phyloP scores from a whole-genome alignment of 37 sponge, comb jelly and placozoan genomes.

The Beroe ovata region DNA sequence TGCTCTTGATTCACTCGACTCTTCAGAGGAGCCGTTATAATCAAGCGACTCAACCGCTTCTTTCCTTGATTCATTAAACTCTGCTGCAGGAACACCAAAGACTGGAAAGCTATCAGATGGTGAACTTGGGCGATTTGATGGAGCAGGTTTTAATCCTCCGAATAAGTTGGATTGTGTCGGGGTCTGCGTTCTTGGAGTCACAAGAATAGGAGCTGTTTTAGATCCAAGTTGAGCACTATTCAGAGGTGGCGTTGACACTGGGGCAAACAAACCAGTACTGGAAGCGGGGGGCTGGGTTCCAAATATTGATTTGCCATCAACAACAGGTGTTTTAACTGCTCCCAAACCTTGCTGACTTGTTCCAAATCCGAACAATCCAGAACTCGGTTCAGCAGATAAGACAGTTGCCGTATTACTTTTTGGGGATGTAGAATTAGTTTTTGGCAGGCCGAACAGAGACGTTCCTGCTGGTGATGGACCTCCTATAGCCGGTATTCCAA shows the following conservation, averaged over 20 bases:
- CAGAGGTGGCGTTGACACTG: constrained; percentile 44
- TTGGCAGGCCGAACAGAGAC: constrained; percentile 28
- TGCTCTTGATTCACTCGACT: background rate
- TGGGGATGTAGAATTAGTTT: constrained; percentile 26
- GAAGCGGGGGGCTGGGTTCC: background rate
- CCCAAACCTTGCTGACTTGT: background rate
- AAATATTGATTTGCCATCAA: constrained; percentile 22
- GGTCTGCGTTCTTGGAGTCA: constrained; percentile 19
- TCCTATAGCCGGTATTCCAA: background rate
- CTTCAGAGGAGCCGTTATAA: constrained; percentile 35
- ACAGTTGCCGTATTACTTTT: too few relatives aligned
- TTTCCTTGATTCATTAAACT: constrained; percentile 30
- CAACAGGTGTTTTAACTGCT: constrained; percentile 11
- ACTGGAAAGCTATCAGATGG: constrained; percentile 29
- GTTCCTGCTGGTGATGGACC: background rate
- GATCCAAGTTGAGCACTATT: constrained; percentile 9
- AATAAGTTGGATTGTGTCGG: background rate
- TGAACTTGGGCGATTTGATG: background rate
- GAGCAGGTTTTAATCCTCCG: constrained; percentile 11
- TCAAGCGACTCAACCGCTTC: background rate
- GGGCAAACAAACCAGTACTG: constrained; percentile 32
- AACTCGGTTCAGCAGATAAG: background rate
- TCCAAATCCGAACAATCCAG: constrained; percentile 23
- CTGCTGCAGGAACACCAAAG: constrained; percentile 44
- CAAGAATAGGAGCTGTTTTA: constrained; percentile 42